These are phyloP conservation scores for Himalopsyche kuldschensis DNA, from an alignment of 2,888 invertebrate species.

Conservation along the genomic window DNA sequence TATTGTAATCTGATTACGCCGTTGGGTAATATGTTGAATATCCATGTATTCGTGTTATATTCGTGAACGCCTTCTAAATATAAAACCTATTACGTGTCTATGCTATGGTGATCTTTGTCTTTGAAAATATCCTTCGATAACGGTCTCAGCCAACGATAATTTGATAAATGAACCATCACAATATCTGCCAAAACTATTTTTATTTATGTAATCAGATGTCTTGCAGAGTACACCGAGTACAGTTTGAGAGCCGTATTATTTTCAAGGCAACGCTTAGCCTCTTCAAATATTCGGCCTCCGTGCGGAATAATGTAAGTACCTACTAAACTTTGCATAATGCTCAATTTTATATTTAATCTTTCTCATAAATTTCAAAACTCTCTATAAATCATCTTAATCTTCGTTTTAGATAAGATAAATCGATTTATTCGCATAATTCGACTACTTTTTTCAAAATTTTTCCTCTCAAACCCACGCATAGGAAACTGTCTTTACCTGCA, in stretches of 20 bases:
- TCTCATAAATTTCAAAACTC: neutral
- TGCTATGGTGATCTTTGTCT: too few species aligned
- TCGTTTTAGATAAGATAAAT: neutral
- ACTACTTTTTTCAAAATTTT: neutral
- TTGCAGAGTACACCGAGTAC: neutral
- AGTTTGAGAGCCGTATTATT: neutral
- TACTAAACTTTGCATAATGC: neutral
- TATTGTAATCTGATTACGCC: too few species aligned
- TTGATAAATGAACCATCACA: too few species aligned
- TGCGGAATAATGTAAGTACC: neutral
- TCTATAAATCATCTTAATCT: neutral
- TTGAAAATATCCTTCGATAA: too few species aligned
- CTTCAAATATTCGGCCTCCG: neutral
- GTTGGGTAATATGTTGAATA: too few species aligned
- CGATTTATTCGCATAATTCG: neutral
- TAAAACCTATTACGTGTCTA: too few species aligned
- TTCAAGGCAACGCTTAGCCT: neutral
- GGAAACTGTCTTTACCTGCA: neutral
- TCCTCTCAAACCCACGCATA: neutral
- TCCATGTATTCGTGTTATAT: too few species aligned
- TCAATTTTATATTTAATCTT: conserved; percentile 1
- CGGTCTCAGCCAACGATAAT: too few species aligned
- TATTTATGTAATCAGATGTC: too few species aligned
- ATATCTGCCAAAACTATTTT: too few species aligned
- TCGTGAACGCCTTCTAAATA: too few species aligned